Conservation (phyloP, 1,140 invertebrate genomes). For the Leptopilina clavipes region DNA sequence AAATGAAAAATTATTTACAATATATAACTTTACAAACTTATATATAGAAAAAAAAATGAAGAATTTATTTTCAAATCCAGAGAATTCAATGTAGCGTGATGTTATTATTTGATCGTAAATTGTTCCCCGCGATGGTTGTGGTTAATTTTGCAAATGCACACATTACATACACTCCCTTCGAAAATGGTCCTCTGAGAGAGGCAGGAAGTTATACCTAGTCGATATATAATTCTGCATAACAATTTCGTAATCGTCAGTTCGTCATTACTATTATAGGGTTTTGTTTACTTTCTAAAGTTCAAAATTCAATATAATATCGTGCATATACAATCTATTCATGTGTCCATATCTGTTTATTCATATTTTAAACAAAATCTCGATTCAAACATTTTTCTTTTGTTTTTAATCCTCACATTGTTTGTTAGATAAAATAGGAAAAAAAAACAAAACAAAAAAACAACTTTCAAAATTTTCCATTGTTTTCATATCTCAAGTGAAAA, state of each 20-base stretch:
- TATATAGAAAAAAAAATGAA: no score
- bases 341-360: no score
- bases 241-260: constrained; percentile 29
- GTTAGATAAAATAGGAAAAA: no score
- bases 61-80: neutral
- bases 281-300: neutral
- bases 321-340: no score
- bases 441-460: no score
- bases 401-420: no score
- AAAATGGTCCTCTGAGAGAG: constrained; percentile 21
- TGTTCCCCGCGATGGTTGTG: constrained; percentile 1
- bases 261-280: constrained; percentile 3
- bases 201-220: constrained; percentile 2
- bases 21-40: neutral
- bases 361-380: no score
- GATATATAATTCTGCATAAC: constrained; percentile 22
- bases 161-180: neutral
- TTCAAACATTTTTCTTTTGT: no score
- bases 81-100: constrained; percentile 9
- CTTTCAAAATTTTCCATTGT: no score
- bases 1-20: no score
- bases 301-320: neutral
- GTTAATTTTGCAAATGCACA: constrained; percentile 23
- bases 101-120: constrained; percentile 35
- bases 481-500: no score